These are phyloP conservation scores for Zaprionus capensis DNA, from an alignment of 1,140 invertebrate species.

Conservation along the genomic window DNA sequence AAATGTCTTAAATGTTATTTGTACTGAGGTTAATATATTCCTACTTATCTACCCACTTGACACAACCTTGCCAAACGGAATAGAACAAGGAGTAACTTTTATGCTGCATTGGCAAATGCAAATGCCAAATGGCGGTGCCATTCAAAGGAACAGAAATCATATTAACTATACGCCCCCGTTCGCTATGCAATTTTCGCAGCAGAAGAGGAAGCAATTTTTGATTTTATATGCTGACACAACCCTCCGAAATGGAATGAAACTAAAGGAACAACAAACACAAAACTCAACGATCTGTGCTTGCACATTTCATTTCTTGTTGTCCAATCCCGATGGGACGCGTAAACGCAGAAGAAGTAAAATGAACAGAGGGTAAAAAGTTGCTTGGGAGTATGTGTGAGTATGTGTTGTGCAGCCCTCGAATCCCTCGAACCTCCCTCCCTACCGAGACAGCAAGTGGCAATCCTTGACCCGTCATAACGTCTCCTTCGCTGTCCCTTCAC, in stretches of 20 bases:
- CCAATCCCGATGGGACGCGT: slow-evolving; percentile 73
- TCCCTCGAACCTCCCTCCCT: not conserved
- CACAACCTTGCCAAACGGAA: slow-evolving; percentile 44
- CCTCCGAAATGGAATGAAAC: slow-evolving; percentile 10
- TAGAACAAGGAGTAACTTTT: slow-evolving; percentile 38
- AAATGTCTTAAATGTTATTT: not conserved
- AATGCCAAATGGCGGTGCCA: slow-evolving; percentile 46
- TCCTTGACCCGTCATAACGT: slow-evolving; percentile 80
- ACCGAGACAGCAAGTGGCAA: slow-evolving; percentile 48
- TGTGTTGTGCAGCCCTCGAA: slow-evolving; percentile 16
- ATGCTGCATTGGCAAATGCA: slow-evolving; percentile 49
- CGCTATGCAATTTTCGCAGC: slow-evolving; percentile 30
- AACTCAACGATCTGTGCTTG: slow-evolving; percentile 71
- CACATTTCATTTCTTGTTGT: slow-evolving; percentile 70
- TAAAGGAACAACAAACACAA: slow-evolving; percentile 10
- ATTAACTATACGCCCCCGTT: slow-evolving; percentile 56
- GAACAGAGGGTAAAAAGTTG: slow-evolving; percentile 51
- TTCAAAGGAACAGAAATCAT: slow-evolving; percentile 74
- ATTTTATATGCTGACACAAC: slow-evolving; percentile 61
- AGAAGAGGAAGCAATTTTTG: slow-evolving; percentile 66
- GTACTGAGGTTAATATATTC: not conserved
- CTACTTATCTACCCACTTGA: not conserved
- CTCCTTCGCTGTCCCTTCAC: slow-evolving; percentile 34
- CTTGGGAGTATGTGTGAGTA: slow-evolving; percentile 14
- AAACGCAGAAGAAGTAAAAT: slow-evolving; percentile 61